Percentiles rank a stretch among this genome's conserved stretches.
phyloP scores from a whole-genome alignment of 2,113 vertebrate genomes.

The Eurypyga helias region DNA sequence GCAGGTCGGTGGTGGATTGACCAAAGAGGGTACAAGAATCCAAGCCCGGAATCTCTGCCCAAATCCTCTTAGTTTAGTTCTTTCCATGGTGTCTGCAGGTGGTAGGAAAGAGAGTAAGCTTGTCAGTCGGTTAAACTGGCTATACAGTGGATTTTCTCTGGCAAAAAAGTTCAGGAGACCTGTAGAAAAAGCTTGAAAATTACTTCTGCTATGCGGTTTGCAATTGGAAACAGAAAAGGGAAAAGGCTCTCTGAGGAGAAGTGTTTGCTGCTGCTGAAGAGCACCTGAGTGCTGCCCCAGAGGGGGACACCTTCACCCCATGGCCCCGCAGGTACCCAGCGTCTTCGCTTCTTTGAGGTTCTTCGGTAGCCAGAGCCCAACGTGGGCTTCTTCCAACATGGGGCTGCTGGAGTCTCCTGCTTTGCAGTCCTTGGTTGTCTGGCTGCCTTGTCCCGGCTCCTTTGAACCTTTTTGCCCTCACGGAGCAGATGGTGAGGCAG shows the following conservation, averaged over 20 bases:
- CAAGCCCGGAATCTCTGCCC: neutral
- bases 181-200: neutral
- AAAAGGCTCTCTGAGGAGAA: neutral
- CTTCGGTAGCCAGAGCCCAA: neutral
- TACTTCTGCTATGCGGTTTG: neutral
- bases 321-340: neutral
- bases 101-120: neutral
- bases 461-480: neutral
- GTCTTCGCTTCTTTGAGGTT: neutral
- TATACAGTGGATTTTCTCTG: neutral
- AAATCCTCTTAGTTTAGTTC: neutral
- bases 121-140: neutral
- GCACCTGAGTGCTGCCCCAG: neutral
- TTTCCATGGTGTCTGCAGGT: neutral
- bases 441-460: neutral
- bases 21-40: neutral
- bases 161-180: neutral
- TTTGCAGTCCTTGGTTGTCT: neutral
- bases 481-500: rapidly evolving
- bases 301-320: neutral
- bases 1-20: rapidly evolving
- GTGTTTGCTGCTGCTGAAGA: neutral
- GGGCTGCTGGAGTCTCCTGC: neutral
- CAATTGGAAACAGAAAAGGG: neutral
- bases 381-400: neutral